A percentile compares a stretch with the other conserved stretches of the same genome.
Conservation (phyloP, 2,888 invertebrate species). For the Cataglyphis livida region DNA sequence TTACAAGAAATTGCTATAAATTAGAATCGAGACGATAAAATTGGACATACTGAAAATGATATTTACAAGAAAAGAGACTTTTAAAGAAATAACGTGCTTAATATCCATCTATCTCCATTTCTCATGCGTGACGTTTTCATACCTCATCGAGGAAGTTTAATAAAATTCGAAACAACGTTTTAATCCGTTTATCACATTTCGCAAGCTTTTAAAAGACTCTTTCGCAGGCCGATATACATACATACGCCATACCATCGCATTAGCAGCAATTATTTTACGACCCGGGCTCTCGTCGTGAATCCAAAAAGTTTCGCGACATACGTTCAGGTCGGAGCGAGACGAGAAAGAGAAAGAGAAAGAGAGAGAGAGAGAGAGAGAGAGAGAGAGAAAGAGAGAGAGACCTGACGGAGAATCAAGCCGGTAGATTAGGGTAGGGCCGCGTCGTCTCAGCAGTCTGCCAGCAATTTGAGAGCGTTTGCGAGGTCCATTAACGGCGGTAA, state of each 20-base stretch:
- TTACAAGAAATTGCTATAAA: not conserved
- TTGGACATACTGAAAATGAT: not conserved
- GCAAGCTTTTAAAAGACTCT: constrained; percentile 52
- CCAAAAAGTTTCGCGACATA: constrained; percentile 55
- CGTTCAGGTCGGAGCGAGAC: constrained; percentile 9
- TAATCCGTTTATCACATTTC: constrained; percentile 45
- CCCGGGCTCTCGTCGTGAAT: constrained; percentile 31
- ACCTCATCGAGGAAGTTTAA: constrained; percentile 40
- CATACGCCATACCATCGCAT: constrained; percentile 31
- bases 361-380: constrained; percentile 22
- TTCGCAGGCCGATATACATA: constrained; percentile 1
- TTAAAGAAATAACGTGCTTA: not conserved
- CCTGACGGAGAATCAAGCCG: constrained; percentile 70
- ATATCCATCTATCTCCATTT: not conserved
- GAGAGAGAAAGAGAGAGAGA: constrained; percentile 21
- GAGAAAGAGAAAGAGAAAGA: constrained; percentile 29
- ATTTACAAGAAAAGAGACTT: not conserved
- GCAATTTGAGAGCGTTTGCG: constrained; percentile 82
- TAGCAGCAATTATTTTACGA: constrained; percentile 52
- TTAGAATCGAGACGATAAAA: not conserved
- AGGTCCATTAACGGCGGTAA: constrained; percentile 83
- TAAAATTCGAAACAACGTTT: constrained; percentile 38
- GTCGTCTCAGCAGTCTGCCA: constrained; percentile 77
- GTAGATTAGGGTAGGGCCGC: constrained; percentile 76
- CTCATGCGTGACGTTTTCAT: constrained; percentile 17